Evolutionary conservation across 1,140 invertebrate species (phyloP), one percentile per base, ranked within the genome.

Genomic region (Oedothorax gibbosus): DNA sequence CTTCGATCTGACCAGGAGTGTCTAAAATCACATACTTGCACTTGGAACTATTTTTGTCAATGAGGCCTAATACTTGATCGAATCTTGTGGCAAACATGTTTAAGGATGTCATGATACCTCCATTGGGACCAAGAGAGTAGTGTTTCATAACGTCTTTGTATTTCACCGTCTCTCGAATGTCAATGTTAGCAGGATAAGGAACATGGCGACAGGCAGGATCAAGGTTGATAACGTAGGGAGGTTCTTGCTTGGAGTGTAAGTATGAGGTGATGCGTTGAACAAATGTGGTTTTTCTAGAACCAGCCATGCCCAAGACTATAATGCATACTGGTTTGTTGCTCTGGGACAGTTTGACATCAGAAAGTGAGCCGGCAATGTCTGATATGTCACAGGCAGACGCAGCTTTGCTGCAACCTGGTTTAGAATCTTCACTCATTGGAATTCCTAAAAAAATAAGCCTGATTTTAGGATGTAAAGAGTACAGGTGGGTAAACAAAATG

Each of bases 81-180:
- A 99, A 99, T 91, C 98, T 97, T 51, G 98, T 99, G 6, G 97
- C 94, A 91, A 99, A 99, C 85, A 99, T 91, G 92, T 99, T 99
- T 0, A 99, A 91, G 0, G 97, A 95, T 0, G 99, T 99, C 0
- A 99, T 97, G 88, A 99, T 99, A 11, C 94, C 98, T 86, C 99
- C 99, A 91, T 99, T 99, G 0, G 98, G 98, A 0, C 98, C 98
- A 21, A 99, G 91, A 15, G 56, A 51, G 77, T 99, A 99, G 89
- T 99, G 95, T 90, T 99, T 98, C 98, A 99, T 99, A 0, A 99
- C 96, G 92, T 99, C 95, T 91, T 99, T 99, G 89, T 99, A 99
- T 89, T 99, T 96, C 0, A 99, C 96, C 62, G 98, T 99, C 89
- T 99, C 98, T 89, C 98, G 92, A 88, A 99, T 97, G 91, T 99